Conservation (phyloP, 2,888 invertebrate genomes). For the Lepidochitona cinerea region DNA sequence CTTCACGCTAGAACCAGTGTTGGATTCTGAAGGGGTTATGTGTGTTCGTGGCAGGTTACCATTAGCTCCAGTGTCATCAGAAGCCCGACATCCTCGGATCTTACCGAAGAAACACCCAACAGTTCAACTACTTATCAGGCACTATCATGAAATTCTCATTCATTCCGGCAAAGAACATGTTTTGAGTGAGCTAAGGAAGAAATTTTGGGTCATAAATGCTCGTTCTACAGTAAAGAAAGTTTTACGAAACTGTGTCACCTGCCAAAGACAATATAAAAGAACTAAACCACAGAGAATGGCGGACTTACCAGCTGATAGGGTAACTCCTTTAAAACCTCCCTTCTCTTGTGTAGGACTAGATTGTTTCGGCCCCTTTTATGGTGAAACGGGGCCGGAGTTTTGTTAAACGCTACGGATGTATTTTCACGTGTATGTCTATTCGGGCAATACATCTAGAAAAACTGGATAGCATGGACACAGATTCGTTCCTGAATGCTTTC, state of each 20-base stretch:
- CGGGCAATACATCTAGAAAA: constrained; percentile 19
- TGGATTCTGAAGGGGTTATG: background rate
- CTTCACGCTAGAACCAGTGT: too few relatives aligned
- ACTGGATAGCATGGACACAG: constrained; percentile 5
- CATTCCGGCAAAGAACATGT: constrained; percentile 9
- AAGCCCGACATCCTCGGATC: constrained; percentile 1
- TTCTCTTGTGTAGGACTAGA: constrained; percentile 16
- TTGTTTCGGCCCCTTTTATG: constrained; percentile 16
- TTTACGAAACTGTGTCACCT: background rate
- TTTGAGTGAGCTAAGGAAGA: constrained; percentile 9
- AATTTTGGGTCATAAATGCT: constrained; percentile 7
- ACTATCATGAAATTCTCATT: constrained; percentile 2
- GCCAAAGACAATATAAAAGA: background rate
- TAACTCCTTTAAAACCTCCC: background rate
- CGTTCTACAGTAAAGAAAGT: background rate
- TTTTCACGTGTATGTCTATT: constrained; percentile 17
- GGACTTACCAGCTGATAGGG: constrained; percentile 13
- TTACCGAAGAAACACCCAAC: background rate
- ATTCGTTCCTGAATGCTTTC: constrained; percentile 14
- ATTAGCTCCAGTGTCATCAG: background rate
- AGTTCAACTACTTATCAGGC: background rate
- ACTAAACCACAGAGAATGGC: constrained; percentile 8
- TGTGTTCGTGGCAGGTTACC: background rate
- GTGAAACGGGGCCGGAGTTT: background rate
- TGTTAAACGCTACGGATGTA: constrained; percentile 20